Base-by-base conservation (phyloP, 2,797 vertebrate species). In the Ctenopoma multispine region DNA sequence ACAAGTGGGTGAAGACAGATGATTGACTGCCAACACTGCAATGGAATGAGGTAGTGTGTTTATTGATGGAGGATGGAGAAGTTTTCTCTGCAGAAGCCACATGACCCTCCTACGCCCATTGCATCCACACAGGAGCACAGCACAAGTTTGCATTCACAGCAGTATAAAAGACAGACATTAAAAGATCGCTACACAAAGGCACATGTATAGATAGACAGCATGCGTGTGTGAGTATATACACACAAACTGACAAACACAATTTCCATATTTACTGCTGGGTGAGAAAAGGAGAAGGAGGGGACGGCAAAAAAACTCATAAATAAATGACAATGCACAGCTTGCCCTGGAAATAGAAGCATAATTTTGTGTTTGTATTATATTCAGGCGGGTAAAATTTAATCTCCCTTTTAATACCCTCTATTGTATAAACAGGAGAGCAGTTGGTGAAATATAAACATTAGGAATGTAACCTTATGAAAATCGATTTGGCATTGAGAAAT, bases 331-430 rank as follows among this genome's bases (percentile, higher is more conserved):
- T 96, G 94, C 91, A 90, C 88, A 91, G 91, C 94, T 95, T 94
- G 94, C 92, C 91, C 91, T 92, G 94, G 94, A 96, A 96, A 96
- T 94, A 93, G 94, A 94, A 94, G 96, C 95, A 96, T 96, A 96
- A 97, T 96, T 96, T 95, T 95, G 92, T 94, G 94, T 96, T 96
- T 96, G 96, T 95, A 95, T 97, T 96, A 96, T 94, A 95, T 94
- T 95, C 93, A 88, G 90, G 92, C 85, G 89, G 94, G 92, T 95
- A 96, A 96, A 97, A 97, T 96, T 94, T 96, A 96, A 97, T 98
- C 96, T 96, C 90, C 93, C 94, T 95, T 96, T 96, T 96, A 97
- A 97, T 97, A 96, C 90, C 92, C 80, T 89, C 90, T 90, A 93
- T 94, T 96, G 94, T 96, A 96, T 95, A 95, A 93, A 96, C 69